Percentiles rank a stretch among this genome's conserved stretches.
These are phyloP conservation scores for Trissoscelio sp. DNA, from an alignment of 2,888 invertebrate species.

Conservation along the genomic window DNA sequence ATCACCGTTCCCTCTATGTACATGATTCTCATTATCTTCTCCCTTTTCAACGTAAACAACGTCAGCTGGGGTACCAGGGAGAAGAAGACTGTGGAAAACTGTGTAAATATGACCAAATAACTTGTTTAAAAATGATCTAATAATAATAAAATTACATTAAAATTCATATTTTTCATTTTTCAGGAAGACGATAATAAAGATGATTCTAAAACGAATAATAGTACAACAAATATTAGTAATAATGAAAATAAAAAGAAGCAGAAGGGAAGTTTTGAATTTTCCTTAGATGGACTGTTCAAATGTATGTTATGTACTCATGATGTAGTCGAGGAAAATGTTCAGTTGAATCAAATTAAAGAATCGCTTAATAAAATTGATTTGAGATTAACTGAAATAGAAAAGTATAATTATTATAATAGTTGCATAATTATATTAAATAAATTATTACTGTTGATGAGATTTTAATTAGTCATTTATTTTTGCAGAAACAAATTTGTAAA, in stretches of 20 bases:
- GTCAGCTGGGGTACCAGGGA: slow-evolving; percentile 98
- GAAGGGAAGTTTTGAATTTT: slow-evolving; percentile 84
- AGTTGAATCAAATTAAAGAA: slow-evolving; percentile 82
- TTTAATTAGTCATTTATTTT: not conserved
- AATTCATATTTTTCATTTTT: too few relatives aligned
- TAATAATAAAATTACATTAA: too few relatives aligned
- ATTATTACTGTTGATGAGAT: too few relatives aligned
- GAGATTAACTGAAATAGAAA: slow-evolving; percentile 83
- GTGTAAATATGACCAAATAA: slow-evolving; percentile 26
- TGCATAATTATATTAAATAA: too few relatives aligned
- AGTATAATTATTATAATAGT: slow-evolving; percentile 73
- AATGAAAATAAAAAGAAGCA: slow-evolving; percentile 82
- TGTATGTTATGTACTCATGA: slow-evolving; percentile 85
- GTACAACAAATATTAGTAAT: not conserved
- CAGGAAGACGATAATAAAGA: slow-evolving; percentile 14
- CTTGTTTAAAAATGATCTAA: not conserved
- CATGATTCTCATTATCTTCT: slow-evolving; percentile 95
- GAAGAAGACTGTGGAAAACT: slow-evolving; percentile 75
- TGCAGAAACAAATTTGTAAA: slow-evolving; percentile 28
- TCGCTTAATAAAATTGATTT: slow-evolving; percentile 83
- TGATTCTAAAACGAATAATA: slow-evolving; percentile 3
- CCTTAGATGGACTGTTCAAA: slow-evolving; percentile 85
- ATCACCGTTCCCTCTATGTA: slow-evolving; percentile 98
- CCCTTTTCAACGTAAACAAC: slow-evolving; percentile 96
- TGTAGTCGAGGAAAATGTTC: slow-evolving; percentile 82